phyloP scores from a whole-genome alignment of 2,113 vertebrate species.

The Cavia porcellus region DNA sequence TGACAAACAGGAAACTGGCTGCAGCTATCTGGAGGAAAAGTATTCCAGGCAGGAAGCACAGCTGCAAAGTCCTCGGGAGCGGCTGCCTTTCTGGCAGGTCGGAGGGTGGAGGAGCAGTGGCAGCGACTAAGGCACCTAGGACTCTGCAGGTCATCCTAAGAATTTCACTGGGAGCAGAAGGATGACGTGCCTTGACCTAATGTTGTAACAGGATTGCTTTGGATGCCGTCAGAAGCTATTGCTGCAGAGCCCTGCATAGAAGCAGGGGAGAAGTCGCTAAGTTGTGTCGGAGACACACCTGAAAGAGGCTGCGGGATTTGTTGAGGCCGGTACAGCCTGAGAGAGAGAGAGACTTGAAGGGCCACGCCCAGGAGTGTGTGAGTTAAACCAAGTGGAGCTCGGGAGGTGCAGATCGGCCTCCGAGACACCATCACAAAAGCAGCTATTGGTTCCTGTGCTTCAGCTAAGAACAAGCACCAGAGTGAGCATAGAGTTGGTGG shows the following conservation, averaged over 20 bases:
- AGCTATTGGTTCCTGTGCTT: neutral
- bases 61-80: neutral
- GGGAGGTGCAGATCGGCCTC: neutral
- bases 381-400: neutral
- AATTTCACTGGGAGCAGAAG: neutral
- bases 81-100: neutral
- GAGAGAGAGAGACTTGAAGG: slow-evolving; percentile 2
- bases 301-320: neutral
- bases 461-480: neutral
- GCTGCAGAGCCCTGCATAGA: neutral
- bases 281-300: neutral
- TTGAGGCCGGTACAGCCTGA: neutral
- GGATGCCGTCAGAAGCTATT: neutral
- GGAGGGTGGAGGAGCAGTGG: neutral
- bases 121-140: neutral
- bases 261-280: neutral
- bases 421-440: neutral
- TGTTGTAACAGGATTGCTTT: neutral
- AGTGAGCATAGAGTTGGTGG: neutral
- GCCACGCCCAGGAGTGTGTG: neutral
- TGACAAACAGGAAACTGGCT: neutral
- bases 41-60: neutral
- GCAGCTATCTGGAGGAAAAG: neutral
- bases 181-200: neutral
- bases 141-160: neutral